Evolutionary conservation across 2,113 vertebrate genomes (phyloP).

Genomic region (Galemys pyrenaicus): DNA sequence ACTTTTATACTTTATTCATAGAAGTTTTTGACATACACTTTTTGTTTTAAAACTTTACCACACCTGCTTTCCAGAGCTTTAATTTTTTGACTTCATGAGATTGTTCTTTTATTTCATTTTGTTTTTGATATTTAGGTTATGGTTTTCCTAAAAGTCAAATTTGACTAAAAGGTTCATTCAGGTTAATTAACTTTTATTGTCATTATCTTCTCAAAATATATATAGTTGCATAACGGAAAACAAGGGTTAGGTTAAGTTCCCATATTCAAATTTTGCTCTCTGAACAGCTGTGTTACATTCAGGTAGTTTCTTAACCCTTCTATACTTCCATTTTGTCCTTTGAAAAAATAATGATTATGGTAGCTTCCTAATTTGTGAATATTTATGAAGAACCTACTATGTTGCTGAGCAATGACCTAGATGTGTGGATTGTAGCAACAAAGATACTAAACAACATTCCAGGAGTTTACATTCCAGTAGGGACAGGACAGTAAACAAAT

Average conservation of each 20-base stretch:
- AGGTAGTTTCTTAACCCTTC: neutral
- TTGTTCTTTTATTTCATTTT: neutral
- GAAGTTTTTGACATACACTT: neutral
- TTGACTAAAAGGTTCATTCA: neutral
- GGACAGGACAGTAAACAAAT: neutral
- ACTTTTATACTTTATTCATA: neutral
- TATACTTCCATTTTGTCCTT: neutral
- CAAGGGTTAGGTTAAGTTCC: neutral
- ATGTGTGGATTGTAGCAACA: neutral
- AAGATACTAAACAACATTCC: neutral
- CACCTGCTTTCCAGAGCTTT: neutral
- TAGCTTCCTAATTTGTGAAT: neutral
- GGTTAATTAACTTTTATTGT: neutral
- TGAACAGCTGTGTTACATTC: neutral
- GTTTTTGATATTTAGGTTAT: slow-evolving; percentile 17
- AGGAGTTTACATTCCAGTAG: neutral
- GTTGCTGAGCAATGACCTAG: neutral
- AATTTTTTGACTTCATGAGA: neutral
- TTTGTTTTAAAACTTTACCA: neutral
- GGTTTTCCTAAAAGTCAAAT: neutral
- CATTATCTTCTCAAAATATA: neutral
- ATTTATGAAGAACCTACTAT: neutral
- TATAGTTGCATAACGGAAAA: neutral
- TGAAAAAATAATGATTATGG: neutral
- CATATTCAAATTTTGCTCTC: slow-evolving; percentile 3